phyloP scores from a whole-genome alignment of 92 coral and sea anemone species.

The Paramuricea clavata region DNA sequence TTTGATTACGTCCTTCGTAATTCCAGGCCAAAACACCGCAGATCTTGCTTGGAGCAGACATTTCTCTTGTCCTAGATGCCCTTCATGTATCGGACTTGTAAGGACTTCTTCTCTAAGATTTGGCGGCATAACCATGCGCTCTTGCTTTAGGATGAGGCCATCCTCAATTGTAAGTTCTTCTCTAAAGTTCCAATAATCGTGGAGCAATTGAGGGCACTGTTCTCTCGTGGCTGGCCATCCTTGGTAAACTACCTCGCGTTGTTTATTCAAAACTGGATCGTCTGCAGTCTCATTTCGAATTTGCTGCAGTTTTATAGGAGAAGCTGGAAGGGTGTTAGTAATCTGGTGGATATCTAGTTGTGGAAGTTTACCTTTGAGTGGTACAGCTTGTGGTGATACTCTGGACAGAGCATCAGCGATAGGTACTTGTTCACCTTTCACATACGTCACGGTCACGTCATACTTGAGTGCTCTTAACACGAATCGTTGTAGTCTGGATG shows the following conservation, averaged over 20 bases:
- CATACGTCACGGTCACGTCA: slow-evolving; percentile 63
- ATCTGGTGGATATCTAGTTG: slow-evolving; percentile 52
- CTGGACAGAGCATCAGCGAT: slow-evolving; percentile 69
- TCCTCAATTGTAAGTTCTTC: slow-evolving; percentile 71
- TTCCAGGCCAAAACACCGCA: slow-evolving; percentile 61
- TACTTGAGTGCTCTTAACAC: slow-evolving; percentile 62
- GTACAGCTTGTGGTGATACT: slow-evolving; percentile 55
- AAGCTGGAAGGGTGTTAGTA: slow-evolving; percentile 65
- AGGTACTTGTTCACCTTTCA: slow-evolving; percentile 64
- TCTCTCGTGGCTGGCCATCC: slow-evolving; percentile 58
- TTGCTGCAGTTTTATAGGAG: slow-evolving; percentile 65
- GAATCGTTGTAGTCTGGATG: slow-evolving; percentile 69
- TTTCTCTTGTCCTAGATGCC: slow-evolving; percentile 51
- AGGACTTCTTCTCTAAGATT: slow-evolving; percentile 52
- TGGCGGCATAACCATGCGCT: slow-evolving; percentile 58
- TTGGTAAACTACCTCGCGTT: slow-evolving; percentile 33
- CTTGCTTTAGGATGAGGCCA: slow-evolving; percentile 55
- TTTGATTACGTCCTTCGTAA: slow-evolving; percentile 56
- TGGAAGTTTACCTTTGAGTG: slow-evolving; percentile 48
- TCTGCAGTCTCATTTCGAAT: slow-evolving; percentile 55
- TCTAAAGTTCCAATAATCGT: slow-evolving; percentile 77
- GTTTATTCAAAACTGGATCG: slow-evolving; percentile 44
- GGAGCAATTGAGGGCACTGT: slow-evolving; percentile 56
- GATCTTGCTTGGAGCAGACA: slow-evolving; percentile 49
- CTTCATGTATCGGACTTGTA: slow-evolving; percentile 61